Conservation (phyloP, 2,888 invertebrate species). For the Nymphalis c-album region DNA sequence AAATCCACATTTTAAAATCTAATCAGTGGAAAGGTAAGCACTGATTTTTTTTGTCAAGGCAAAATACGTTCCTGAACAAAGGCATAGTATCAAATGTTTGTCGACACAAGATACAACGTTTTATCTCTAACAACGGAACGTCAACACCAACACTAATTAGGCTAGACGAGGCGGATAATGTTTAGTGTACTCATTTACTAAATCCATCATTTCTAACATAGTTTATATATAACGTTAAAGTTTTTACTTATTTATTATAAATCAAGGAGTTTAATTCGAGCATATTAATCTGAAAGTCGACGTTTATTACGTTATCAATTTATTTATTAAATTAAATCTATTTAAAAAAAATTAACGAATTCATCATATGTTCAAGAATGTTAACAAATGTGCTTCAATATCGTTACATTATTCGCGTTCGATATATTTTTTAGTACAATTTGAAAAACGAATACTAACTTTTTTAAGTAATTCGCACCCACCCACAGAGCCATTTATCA, state of each 20-base stretch:
- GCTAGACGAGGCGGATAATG: neutral
- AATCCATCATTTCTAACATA: neutral
- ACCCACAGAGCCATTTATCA: conserved; percentile 23
- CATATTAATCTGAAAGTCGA: too few species aligned
- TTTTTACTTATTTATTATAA: too few species aligned
- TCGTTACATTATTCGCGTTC: neutral
- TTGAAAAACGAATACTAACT: neutral
- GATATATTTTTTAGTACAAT: neutral
- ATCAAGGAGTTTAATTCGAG: too few species aligned
- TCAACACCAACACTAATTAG: neutral
- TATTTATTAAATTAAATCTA: too few species aligned
- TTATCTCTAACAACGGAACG: neutral
- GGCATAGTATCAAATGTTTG: neutral
- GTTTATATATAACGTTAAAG: too few species aligned
- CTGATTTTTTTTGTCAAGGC: too few species aligned
- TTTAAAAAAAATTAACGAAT: too few species aligned
- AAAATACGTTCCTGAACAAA: neutral
- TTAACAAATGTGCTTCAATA: neutral
- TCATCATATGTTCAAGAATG: too few species aligned
- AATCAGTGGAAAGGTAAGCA: too few species aligned
- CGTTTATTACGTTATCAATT: too few species aligned
- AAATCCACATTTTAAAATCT: too few species aligned
- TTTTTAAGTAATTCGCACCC: neutral
- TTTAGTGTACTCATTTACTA: neutral
- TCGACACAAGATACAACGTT: neutral